phyloP scores from a whole-genome alignment of 2,113 vertebrate genomes.

The Opisthocomus hoazin region DNA sequence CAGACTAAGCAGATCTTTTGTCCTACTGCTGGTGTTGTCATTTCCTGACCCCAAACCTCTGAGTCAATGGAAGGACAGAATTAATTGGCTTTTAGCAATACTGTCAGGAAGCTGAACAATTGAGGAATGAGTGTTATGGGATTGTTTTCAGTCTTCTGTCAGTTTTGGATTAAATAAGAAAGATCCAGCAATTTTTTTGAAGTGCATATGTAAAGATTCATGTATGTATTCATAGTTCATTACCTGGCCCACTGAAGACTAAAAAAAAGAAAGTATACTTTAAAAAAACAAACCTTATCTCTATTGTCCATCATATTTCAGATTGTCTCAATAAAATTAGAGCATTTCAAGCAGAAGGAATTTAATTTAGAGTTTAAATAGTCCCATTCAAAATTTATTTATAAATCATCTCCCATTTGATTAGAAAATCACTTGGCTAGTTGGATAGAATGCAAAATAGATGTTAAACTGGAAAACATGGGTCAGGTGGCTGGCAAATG shows the following conservation, averaged over 20 bases:
- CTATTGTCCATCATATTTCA: neutral
- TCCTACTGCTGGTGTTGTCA: neutral
- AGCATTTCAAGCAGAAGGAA: neutral
- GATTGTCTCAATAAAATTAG: neutral
- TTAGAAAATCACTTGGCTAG: neutral
- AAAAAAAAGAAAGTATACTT: neutral
- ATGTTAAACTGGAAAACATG: neutral
- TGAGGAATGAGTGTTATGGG: neutral
- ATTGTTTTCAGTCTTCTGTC: neutral
- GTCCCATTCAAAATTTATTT: neutral
- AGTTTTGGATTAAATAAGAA: neutral
- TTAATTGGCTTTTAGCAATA: neutral
- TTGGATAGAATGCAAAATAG: neutral
- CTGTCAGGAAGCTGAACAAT: neutral
- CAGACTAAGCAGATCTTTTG: neutral
- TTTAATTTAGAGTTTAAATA: neutral
- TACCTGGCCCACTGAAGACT: neutral
- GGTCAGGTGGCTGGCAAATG: neutral
- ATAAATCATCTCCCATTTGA: neutral
- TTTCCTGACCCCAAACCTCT: neutral
- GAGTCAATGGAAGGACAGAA: neutral
- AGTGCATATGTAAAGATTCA: neutral
- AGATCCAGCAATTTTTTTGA: neutral
- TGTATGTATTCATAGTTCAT: neutral
- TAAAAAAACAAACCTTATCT: neutral